These are phyloP conservation scores for Halocynthia aurantium DNA, from an alignment of 23 tunicate species.

Conservation along the genomic window DNA sequence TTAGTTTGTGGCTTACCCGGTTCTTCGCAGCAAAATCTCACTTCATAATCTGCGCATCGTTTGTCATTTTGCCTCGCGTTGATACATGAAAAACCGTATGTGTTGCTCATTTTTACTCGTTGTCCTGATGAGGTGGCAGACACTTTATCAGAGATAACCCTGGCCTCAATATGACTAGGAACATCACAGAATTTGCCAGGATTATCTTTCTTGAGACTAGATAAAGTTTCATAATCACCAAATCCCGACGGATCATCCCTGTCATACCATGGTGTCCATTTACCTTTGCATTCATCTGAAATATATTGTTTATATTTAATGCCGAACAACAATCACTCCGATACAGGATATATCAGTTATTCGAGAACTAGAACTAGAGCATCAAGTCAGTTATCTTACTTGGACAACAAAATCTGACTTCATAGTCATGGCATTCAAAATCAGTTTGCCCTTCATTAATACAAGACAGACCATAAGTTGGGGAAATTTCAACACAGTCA, in stretches of 20 bases:
- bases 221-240: conserved; percentile 17
- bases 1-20: no score
- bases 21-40: conserved; percentile 13
- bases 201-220: not conserved
- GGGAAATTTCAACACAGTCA: conserved; percentile 17
- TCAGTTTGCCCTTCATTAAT: conserved; percentile 28
- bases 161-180: conserved; percentile 10
- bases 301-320: no score
- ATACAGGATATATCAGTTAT: not conserved
- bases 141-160: not conserved
- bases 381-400: conserved; percentile 13
- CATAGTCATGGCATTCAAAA: conserved; percentile 38
- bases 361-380: not conserved
- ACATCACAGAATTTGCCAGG: not conserved
- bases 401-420: conserved; percentile 52
- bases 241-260: conserved; percentile 17
- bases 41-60: conserved; percentile 13
- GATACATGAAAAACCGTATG: not conserved
- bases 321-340: no score
- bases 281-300: not conserved
- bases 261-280: conserved; percentile 15
- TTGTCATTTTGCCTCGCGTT: conserved; percentile 10
- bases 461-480: conserved; percentile 30
- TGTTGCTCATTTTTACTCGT: not conserved
- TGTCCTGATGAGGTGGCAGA: not conserved